Percentiles rank a stretch among this genome's conserved stretches.
Evolutionary conservation across 2,113 vertebrate genomes (phyloP).

Genomic region (Typhlomys cinereus): DNA sequence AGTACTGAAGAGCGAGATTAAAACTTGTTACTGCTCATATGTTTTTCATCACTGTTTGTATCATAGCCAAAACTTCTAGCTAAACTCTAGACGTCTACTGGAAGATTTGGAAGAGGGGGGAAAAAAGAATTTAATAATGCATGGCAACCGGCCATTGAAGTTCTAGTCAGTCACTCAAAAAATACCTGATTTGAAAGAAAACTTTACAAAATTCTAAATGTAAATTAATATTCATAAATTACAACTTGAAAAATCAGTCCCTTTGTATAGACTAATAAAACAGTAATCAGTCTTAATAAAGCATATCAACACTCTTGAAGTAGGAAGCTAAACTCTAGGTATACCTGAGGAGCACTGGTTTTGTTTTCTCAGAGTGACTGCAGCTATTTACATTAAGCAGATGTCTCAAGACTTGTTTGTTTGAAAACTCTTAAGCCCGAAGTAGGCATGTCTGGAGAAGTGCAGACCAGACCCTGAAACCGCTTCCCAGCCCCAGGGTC

Average conservation of each 20-base stretch:
- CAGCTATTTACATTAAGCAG: neutral
- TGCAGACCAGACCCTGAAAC: neutral
- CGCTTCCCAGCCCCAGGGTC: neutral
- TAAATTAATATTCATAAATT: constrained; percentile 50
- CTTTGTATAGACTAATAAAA: neutral
- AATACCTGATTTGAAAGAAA: constrained; percentile 71
- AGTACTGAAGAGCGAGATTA: constrained; percentile 89
- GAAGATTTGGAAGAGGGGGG: constrained; percentile 82
- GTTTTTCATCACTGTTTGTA: constrained; percentile 95
- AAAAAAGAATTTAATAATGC: constrained; percentile 83
- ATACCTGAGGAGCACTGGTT: neutral
- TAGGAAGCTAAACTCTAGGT: neutral
- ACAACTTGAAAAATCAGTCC: constrained; percentile 8
- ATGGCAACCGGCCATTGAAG: constrained; percentile 84
- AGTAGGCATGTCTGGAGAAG: neutral
- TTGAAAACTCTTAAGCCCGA: neutral
- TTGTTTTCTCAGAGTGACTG: constrained; percentile 43
- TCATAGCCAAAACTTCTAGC: constrained; percentile 89
- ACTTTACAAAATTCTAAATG: constrained; percentile 56
- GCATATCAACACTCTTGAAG: neutral
- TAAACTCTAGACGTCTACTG: constrained; percentile 89
- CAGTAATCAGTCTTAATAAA: neutral
- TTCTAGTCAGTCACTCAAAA: constrained; percentile 82
- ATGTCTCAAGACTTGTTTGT: neutral
- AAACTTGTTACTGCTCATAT: constrained; percentile 92